Evolutionary conservation across 2,797 vertebrate species (phyloP).

Genomic region (Hippoglossus hippoglossus): DNA sequence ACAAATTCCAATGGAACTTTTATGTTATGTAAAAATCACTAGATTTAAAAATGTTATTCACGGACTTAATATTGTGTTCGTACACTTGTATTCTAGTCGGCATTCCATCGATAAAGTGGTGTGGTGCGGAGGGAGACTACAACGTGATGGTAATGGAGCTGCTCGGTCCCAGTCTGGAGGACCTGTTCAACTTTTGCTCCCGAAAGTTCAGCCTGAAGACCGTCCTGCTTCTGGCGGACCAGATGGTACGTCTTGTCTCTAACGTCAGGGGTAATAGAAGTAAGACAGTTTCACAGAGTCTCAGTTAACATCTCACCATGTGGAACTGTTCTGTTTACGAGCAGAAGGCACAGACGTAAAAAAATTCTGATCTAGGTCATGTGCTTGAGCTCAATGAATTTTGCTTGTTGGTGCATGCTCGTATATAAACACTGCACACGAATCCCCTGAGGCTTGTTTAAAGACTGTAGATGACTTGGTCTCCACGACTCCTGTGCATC

Average conservation of each 20-base stretch:
- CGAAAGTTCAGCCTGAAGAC: constrained; percentile 98
- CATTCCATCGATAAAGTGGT: constrained; percentile 98
- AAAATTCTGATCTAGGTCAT: constrained; percentile 10
- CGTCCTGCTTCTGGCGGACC: constrained; percentile 95
- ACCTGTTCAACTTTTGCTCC: constrained; percentile 98
- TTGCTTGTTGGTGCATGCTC: constrained; percentile 22
- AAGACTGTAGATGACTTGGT: constrained; percentile 31
- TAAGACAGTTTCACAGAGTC: not conserved
- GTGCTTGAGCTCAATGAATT: constrained; percentile 27
- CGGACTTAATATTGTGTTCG: not conserved
- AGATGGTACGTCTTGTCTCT: constrained; percentile 87
- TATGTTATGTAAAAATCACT: not conserved
- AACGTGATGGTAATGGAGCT: constrained; percentile 99
- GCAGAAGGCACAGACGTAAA: not conserved
- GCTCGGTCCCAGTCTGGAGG: constrained; percentile 94
- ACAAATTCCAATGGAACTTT: not conserved
- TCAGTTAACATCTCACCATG: not conserved
- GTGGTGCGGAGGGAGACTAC: constrained; percentile 97
- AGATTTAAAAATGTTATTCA: not conserved
- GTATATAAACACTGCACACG: constrained; percentile 12
- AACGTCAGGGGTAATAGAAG: not conserved
- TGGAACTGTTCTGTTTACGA: constrained; percentile 10
- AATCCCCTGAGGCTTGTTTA: constrained; percentile 27
- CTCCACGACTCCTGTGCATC: constrained; percentile 8
- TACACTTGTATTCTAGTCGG: constrained; percentile 84